A percentile compares a stretch with the other conserved stretches of the same genome.
Conservation (phyloP, 2,113 vertebrate genomes). For the Benitochromis conjunctus region DNA sequence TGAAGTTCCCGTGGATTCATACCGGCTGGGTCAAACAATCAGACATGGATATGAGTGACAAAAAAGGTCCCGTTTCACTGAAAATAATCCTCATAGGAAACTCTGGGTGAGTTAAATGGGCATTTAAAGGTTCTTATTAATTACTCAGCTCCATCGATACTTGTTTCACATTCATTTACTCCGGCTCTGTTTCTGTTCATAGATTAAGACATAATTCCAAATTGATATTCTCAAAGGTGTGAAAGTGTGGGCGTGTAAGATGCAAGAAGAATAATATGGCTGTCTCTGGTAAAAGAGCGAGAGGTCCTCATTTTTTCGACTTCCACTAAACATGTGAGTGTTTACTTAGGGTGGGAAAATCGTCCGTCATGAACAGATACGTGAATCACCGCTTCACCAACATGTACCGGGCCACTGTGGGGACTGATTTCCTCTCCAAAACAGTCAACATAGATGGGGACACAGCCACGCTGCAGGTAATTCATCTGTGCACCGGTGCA, state of each 20-base stretch:
- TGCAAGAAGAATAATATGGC: not conserved
- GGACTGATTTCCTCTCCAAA: constrained; percentile 67
- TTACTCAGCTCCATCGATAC: not conserved
- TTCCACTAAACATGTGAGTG: not conserved
- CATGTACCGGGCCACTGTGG: constrained; percentile 58
- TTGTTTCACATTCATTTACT: constrained; percentile 28
- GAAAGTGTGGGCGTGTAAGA: not conserved
- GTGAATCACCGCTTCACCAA: constrained; percentile 62
- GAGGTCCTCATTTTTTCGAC: not conserved
- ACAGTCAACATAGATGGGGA: constrained; percentile 27
- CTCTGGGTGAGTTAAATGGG: constrained; percentile 58
- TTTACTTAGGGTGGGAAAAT: constrained; percentile 65
- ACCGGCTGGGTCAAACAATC: not conserved
- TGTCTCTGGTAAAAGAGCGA: not conserved
- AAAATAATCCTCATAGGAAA: constrained; percentile 71
- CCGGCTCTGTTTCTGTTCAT: not conserved
- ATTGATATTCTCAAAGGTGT: not conserved
- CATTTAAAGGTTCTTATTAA: not conserved
- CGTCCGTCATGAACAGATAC: constrained; percentile 64
- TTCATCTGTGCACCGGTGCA: not conserved
- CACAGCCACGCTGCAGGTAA: constrained; percentile 57
- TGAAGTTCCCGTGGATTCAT: not conserved
- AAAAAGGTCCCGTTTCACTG: constrained; percentile 23
- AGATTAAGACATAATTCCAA: not conserved
- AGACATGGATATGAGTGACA: constrained; percentile 10